phyloP scores from a whole-genome alignment of 2,797 vertebrate genomes.

The Ctenochaetus hawaiiensis region DNA sequence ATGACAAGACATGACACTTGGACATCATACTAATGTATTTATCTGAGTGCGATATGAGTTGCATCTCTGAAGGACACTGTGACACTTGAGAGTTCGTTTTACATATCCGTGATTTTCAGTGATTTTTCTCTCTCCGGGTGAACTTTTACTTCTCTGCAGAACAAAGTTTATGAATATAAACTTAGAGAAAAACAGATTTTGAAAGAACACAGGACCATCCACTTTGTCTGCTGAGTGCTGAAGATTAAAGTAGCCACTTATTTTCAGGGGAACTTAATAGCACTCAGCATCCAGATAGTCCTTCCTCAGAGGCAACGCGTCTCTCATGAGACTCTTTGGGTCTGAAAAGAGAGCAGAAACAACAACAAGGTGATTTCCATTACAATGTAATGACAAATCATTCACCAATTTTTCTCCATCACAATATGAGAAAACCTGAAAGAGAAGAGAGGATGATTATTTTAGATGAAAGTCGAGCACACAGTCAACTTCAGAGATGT shows the following conservation, averaged over 20 bases:
- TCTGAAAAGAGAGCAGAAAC: conserved; percentile 48
- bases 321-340: conserved; percentile 40
- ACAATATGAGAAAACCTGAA: conserved; percentile 31
- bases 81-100: too few relatives aligned
- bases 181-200: not conserved
- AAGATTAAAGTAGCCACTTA: conserved; percentile 58
- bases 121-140: not conserved
- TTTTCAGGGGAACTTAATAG: conserved; percentile 49
- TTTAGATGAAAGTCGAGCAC: conserved; percentile 56
- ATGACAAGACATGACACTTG: conserved; percentile 22
- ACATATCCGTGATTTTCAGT: not conserved
- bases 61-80: not conserved
- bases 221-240: conserved; percentile 27
- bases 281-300: conserved; percentile 42
- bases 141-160: conserved; percentile 9
- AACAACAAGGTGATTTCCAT: conserved; percentile 68
- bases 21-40: conserved; percentile 10
- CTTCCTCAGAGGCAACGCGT: conserved; percentile 39
- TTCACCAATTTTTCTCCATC: conserved; percentile 57
- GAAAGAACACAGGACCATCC: conserved; percentile 11
- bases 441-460: conserved; percentile 51
- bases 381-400: conserved; percentile 54
- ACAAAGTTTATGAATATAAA: conserved; percentile 9
- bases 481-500: conserved; percentile 35
- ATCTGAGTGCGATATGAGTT: not conserved